Evolutionary conservation across 1,140 invertebrate species (phyloP).

Genomic region (Habropoda laboriosa): DNA sequence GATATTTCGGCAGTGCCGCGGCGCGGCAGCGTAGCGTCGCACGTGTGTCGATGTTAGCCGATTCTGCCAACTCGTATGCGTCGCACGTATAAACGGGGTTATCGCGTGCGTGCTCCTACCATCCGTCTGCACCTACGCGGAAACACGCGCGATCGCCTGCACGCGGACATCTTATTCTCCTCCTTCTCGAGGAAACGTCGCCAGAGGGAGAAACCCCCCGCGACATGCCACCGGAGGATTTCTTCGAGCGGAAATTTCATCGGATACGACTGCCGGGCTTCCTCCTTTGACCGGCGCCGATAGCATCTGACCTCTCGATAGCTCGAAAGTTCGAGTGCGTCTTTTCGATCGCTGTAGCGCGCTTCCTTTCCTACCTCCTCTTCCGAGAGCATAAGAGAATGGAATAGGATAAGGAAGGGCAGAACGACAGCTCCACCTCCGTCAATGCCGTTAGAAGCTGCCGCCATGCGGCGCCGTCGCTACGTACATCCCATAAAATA

Average conservation of each 20-base stretch:
- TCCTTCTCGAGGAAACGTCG: slow-evolving; percentile 65
- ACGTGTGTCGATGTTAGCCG: slow-evolving; percentile 20
- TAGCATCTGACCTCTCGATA: too few species aligned
- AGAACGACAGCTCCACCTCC: slow-evolving; percentile 35
- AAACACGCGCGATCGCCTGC: neutral
- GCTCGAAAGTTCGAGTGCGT: too few species aligned
- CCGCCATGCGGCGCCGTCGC: slow-evolving; percentile 33
- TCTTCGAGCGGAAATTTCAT: slow-evolving; percentile 55
- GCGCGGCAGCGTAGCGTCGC: neutral
- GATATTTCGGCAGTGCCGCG: neutral
- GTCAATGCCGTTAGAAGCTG: slow-evolving; percentile 44
- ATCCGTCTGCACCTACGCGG: slow-evolving; percentile 1
- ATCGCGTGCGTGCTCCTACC: slow-evolving; percentile 14
- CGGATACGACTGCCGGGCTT: neutral
- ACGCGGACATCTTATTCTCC: slow-evolving; percentile 39
- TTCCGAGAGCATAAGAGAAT: too few species aligned
- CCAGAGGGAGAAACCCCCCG: too few species aligned
- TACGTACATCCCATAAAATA: slow-evolving; percentile 66
- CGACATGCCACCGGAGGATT: too few species aligned
- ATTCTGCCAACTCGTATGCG: neutral
- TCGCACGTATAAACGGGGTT: slow-evolving; percentile 28
- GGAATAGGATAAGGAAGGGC: neutral
- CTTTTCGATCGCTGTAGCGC: too few species aligned
- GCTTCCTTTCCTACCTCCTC: too few species aligned
- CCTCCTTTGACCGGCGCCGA: neutral